phyloP scores from a whole-genome alignment of 2,888 invertebrate species.

The Volucella bombylans region DNA sequence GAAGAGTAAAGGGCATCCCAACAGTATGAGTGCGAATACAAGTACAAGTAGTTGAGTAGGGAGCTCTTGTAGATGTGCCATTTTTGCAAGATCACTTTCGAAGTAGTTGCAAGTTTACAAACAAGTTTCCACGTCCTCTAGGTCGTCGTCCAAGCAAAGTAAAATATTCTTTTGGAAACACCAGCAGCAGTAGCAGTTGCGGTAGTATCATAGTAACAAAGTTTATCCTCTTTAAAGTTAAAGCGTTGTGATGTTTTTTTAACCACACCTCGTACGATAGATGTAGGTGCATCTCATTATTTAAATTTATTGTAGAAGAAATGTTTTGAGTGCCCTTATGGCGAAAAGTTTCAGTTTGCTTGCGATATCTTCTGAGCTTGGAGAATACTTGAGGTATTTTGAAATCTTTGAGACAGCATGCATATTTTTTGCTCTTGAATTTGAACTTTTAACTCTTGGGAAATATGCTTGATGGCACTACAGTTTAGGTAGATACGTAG shows the following conservation, averaged over 20 bases:
- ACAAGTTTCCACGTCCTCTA: constrained; percentile 43
- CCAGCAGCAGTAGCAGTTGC: not conserved
- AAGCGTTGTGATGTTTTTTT: constrained; percentile 26
- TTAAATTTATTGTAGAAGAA: constrained; percentile 51
- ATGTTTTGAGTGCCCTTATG: constrained; percentile 39
- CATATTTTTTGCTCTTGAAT: constrained; percentile 12
- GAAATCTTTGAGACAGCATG: constrained; percentile 13
- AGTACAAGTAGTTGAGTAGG: not conserved
- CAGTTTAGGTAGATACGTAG: not conserved
- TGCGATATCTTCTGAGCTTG: constrained; percentile 25
- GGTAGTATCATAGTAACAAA: not conserved
- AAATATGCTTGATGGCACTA: constrained; percentile 9
- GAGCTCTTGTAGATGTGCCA: constrained; percentile 6
- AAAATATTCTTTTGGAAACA: constrained; percentile 1
- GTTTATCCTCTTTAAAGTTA: constrained; percentile 24
- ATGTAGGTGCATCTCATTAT: constrained; percentile 52
- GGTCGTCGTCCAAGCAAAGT: constrained; percentile 9
- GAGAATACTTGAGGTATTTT: constrained; percentile 37
- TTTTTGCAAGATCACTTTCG: constrained; percentile 54
- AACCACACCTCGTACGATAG: constrained; percentile 23
- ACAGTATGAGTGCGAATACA: not conserved
- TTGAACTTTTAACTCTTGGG: constrained; percentile 33
- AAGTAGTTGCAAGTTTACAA: constrained; percentile 61
- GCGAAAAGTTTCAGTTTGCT: constrained; percentile 32
- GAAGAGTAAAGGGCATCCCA: constrained; percentile 7